Conservation (phyloP, 2,888 invertebrate species). For the Aricia artaxerxes region DNA sequence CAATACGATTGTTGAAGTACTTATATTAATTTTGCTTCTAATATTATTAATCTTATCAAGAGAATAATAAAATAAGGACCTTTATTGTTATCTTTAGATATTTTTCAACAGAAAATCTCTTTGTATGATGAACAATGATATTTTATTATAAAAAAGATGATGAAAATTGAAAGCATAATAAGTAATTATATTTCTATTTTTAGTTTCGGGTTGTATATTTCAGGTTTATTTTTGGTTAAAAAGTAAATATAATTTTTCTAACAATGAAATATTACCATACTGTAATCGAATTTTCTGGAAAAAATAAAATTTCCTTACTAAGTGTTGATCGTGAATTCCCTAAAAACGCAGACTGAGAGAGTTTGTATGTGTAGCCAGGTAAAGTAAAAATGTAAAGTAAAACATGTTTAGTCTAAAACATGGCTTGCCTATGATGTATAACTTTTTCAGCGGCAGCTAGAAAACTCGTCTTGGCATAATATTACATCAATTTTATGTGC, state of each 20-base stretch:
- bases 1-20: neutral
- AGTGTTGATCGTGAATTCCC: too few species aligned
- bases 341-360: too few species aligned
- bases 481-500: too few species aligned
- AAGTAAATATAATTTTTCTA: too few species aligned
- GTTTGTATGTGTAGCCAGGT: too few species aligned
- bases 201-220: neutral
- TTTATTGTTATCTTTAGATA: neutral
- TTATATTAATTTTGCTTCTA: neutral
- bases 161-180: neutral
- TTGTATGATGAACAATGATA: neutral
- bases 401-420: too few species aligned
- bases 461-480: too few species aligned
- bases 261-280: neutral
- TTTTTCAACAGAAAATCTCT: neutral
- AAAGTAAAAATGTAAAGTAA: too few species aligned
- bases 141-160: neutral
- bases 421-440: too few species aligned
- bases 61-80: slow-evolving; percentile 1
- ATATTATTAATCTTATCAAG: neutral
- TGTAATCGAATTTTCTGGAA: neutral
- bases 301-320: neutral
- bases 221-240: neutral
- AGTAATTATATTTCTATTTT: neutral
- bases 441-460: too few species aligned